phyloP scores from a whole-genome alignment of 2,113 vertebrate species.

The rat (Rattus norvegicus) region GRCr8 NC_086033.1:105282501-105283000 shows the following conservation, averaged over 20 bases:
- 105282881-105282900: too few species aligned
- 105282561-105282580: not conserved
- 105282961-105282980: not conserved
- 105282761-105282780: not conserved
- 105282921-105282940: too few species aligned
- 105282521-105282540: not conserved
- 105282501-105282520: not conserved
- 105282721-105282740: not conserved
- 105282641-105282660: not conserved
- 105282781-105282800: not conserved
- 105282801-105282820: too few species aligned
- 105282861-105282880: too few species aligned
- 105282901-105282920: too few species aligned
- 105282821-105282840: too few species aligned
- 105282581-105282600: not conserved
- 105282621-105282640: not conserved
- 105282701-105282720: not conserved
- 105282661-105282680: not conserved
- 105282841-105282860: too few species aligned
- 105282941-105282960: too few species aligned
- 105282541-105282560: not conserved
- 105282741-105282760: not conserved
- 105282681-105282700: not conserved
- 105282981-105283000: not conserved
- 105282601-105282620: not conserved